Evolutionary conservation across 1,140 invertebrate genomes (phyloP).

Genomic region (Drosophila lacteicornis): DNA sequence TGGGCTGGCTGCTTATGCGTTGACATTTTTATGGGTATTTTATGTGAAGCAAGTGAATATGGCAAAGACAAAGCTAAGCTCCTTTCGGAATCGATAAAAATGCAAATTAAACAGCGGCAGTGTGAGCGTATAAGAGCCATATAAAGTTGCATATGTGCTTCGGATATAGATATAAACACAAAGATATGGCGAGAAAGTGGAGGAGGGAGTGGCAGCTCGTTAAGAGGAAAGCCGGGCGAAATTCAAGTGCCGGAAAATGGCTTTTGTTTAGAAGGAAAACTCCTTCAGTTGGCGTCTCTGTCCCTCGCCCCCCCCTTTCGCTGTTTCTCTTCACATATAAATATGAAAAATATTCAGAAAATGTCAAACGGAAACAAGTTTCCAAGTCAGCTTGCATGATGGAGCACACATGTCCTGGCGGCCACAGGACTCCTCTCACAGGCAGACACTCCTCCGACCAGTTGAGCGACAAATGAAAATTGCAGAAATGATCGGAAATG

Average conservation of each 20-base stretch:
- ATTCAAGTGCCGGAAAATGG: constrained; percentile 76
- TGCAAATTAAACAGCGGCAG: constrained; percentile 76
- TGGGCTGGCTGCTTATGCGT: constrained; percentile 57
- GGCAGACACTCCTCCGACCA: constrained; percentile 38
- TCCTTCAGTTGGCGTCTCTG: constrained; percentile 4
- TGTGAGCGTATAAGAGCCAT: constrained; percentile 20
- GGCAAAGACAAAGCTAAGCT: constrained; percentile 75
- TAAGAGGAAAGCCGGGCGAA: constrained; percentile 58
- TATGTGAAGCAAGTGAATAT: constrained; percentile 66
- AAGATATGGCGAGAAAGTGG: constrained; percentile 9
- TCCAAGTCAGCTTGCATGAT: constrained; percentile 69
- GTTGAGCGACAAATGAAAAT: constrained; percentile 77
- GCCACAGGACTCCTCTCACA: constrained; percentile 3
- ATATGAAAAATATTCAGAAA: constrained; percentile 59
- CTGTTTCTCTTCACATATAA: constrained; percentile 28
- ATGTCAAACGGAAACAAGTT: constrained; percentile 74
- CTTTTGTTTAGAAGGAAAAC: constrained; percentile 67
- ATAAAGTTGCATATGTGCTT: constrained; percentile 58
- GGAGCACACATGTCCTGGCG: constrained; percentile 62
- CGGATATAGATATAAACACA: constrained; percentile 26
- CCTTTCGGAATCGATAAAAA: constrained; percentile 78
- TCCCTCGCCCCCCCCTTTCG: neutral
- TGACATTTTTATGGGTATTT: constrained; percentile 79
- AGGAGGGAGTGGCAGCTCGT: constrained; percentile 41
- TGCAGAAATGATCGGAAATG: constrained; percentile 78